phyloP scores from a whole-genome alignment of 2,113 vertebrate species.

The Pica pica region DNA sequence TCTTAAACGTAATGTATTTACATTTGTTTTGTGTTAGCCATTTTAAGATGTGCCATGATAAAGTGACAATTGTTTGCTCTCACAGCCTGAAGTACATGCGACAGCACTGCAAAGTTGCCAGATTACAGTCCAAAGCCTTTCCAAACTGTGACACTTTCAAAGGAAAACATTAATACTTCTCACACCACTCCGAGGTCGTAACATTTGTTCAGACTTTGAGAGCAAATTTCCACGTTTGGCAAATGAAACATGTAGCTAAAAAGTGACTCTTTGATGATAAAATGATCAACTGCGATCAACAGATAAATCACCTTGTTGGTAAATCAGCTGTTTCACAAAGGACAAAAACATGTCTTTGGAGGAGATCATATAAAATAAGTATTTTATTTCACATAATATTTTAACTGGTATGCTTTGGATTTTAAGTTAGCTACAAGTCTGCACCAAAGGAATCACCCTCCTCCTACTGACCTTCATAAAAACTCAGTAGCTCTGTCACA shows the following conservation, averaged over 20 bases:
- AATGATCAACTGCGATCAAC: neutral
- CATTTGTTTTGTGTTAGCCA: neutral
- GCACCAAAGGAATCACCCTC: neutral
- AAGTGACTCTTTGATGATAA: neutral
- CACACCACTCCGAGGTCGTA: neutral
- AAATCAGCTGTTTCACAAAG: neutral
- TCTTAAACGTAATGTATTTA: neutral
- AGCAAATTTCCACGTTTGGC: neutral
- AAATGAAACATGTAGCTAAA: neutral
- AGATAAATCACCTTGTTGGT: neutral
- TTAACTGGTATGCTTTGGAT: neutral
- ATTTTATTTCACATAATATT: neutral
- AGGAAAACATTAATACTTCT: neutral
- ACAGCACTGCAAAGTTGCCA: neutral
- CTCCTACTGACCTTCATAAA: neutral
- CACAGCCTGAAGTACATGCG: neutral
- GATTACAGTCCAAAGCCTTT: neutral
- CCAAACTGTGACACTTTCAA: neutral
- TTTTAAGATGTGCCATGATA: neutral
- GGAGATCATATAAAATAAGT: neutral
- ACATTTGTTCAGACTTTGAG: neutral
- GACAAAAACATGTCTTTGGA: neutral
- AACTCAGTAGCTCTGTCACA: neutral
- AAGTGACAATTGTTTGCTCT: neutral
- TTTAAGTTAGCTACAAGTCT: neutral